Percentiles rank a stretch among this genome's conserved stretches.
Conservation (phyloP, 2,113 vertebrate genomes). For the Tangachromis dhanisi region DNA sequence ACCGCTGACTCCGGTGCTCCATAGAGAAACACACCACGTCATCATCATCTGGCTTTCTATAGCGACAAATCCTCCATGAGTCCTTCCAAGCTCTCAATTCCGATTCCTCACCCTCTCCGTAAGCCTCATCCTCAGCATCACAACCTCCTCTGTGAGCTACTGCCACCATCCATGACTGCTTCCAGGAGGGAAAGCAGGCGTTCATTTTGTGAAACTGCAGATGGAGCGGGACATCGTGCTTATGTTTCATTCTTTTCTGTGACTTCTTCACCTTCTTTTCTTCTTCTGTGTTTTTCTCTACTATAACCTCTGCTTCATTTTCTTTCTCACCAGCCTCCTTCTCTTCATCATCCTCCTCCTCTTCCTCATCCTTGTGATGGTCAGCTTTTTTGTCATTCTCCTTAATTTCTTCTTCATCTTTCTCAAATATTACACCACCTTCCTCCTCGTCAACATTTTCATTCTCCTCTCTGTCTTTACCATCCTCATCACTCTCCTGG, state of each 20-base stretch:
- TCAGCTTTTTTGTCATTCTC: neutral
- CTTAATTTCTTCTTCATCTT: neutral
- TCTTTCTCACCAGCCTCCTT: neutral
- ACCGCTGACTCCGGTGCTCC: neutral
- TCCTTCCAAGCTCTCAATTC: slow-evolving; percentile 40
- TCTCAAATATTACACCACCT: neutral
- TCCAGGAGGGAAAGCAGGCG: slow-evolving; percentile 41
- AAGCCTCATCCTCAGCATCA: neutral
- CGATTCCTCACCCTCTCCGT: neutral
- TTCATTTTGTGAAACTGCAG: slow-evolving; percentile 50
- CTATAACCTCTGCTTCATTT: neutral
- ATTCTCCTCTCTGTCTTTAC: neutral
- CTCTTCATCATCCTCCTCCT: neutral
- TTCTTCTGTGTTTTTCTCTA: neutral
- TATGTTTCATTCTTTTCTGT: neutral
- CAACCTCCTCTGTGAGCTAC: slow-evolving; percentile 8
- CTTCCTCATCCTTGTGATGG: neutral
- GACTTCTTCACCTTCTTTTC: neutral
- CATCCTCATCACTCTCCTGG: neutral
- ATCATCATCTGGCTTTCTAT: slow-evolving; percentile 9
- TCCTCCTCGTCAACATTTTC: neutral
- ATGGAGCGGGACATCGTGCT: neutral
- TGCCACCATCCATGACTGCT: slow-evolving; percentile 27
- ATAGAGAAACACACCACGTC: slow-evolving; percentile 38
- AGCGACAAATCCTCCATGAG: slow-evolving; percentile 50